Base-by-base conservation (phyloP, 2,797 vertebrate genomes). In the Psittacula derbiana region DNA sequence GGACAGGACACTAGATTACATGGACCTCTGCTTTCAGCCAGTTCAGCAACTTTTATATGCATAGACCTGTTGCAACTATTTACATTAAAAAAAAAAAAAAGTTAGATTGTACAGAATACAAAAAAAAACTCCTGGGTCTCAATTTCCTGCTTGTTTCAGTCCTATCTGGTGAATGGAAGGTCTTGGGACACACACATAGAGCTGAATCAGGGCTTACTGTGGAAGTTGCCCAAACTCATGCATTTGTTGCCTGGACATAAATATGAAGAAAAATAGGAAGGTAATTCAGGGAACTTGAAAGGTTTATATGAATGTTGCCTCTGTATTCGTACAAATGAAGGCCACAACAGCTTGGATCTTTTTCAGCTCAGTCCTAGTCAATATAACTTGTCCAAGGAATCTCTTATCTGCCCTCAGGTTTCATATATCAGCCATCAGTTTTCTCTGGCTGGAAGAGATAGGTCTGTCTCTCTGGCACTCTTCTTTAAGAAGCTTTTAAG, bases 201-300 rank as follows among this genome's bases (percentile, higher is more conserved):
- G 17, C 19, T 2, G 0, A 67, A 76, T 10, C 31, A 80, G 28
- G 28, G 23, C 23, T 61, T 1, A 0, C 4, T 33, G 7, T 8
- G 30, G 31, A 82, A 81, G 21, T 28, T 25, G 50, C 27, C 18
- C 38, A 69, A 14, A 44, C 23, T 60, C 21, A 66, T 20, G 28
- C 14, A 8, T 71, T 61, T 60, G 11, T 25, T 44, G 8, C 27
- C 57, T 43, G 13, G 72, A 67, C 8, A 16, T 17, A 90, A 53
- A 53, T 2, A 41, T 8, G 15, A 27, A 9, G 3, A 2, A 23
- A 83, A 78, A 41, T 16, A 53, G 0, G 46, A 80, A 84, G 19
- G 13, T 1, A 71, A 65, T 78, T 16, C 21, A 44, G 38, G 55
- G 4, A 46, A 31, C 50, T 78, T 25, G 8, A 43, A 69, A 61